Evolutionary conservation across 1,140 invertebrate genomes (phyloP).

Genomic region (Bombus turneri): DNA sequence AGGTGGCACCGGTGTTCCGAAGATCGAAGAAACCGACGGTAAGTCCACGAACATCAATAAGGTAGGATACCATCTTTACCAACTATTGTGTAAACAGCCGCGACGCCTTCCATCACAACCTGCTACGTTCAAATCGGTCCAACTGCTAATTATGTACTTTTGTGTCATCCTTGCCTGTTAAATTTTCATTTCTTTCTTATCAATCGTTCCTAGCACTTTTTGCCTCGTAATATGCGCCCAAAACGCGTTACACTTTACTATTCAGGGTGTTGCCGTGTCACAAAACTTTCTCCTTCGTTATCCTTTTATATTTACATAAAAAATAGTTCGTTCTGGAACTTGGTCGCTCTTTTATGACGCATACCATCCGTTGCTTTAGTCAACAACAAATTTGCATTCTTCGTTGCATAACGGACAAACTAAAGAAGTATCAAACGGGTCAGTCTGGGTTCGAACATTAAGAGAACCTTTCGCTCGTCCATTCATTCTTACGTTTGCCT

Average conservation of each 20-base stretch:
- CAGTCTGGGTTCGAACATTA: background rate
- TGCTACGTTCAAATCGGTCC: background rate
- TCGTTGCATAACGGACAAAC: background rate
- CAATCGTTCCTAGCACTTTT: background rate
- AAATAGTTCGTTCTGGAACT: background rate
- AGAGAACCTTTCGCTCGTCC: background rate
- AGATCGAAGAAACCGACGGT: background rate
- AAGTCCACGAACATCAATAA: background rate
- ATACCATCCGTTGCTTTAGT: background rate
- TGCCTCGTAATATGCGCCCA: background rate
- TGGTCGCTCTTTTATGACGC: background rate
- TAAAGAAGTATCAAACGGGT: background rate
- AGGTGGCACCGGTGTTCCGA: constrained; percentile 17
- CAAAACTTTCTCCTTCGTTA: constrained; percentile 32
- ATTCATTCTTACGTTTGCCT: too few species aligned
- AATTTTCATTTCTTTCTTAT: background rate
- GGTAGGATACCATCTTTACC: constrained; percentile 12
- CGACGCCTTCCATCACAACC: too few species aligned
- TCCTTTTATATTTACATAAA: background rate
- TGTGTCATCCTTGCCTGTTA: background rate
- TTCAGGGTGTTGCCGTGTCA: background rate
- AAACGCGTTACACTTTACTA: too few species aligned
- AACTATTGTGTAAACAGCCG: background rate
- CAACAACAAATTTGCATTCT: background rate
- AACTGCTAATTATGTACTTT: background rate